Percentiles rank a stretch among this genome's conserved stretches.
These are phyloP conservation scores for Beaufortia kweichowensis DNA, from an alignment of 2,113 vertebrate species.

Conservation along the genomic window DNA sequence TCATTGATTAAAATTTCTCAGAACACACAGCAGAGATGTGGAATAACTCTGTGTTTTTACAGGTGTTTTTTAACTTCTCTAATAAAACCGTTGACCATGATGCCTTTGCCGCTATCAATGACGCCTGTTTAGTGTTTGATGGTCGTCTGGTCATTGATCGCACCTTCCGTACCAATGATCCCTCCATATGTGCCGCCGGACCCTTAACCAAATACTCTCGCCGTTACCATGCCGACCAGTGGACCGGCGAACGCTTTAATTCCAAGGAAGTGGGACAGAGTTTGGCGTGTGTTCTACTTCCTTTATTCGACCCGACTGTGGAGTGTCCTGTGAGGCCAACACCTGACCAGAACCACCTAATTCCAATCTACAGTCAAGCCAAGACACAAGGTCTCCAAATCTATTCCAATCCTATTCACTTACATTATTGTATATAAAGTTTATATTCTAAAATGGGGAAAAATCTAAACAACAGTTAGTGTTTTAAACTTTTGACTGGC, in stretches of 20 bases:
- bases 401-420: neutral
- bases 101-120: slow-evolving; percentile 79
- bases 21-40: no score
- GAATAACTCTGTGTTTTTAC: neutral
- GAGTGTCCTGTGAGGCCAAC: slow-evolving; percentile 56
- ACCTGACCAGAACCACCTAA: slow-evolving; percentile 67
- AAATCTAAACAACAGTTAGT: no score
- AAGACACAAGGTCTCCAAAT: slow-evolving; percentile 82
- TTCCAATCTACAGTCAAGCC: slow-evolving; percentile 79
- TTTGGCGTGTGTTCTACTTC: slow-evolving; percentile 80
- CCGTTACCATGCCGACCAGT: slow-evolving; percentile 75
- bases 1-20: no score
- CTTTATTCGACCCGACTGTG: slow-evolving; percentile 78
- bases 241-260: slow-evolving; percentile 81
- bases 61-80: slow-evolving; percentile 88
- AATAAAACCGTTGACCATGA: slow-evolving; percentile 79
- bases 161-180: slow-evolving; percentile 81
- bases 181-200: slow-evolving; percentile 80
- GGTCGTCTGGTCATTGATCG: slow-evolving; percentile 82
- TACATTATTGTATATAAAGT: no score
- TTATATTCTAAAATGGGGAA: no score
- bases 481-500: no score
- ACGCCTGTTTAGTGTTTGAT: slow-evolving; percentile 85
- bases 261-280: slow-evolving; percentile 87
- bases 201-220: slow-evolving; percentile 89